These are phyloP conservation scores for Nasonia longicornis DNA, from an alignment of 1,140 invertebrate species.

Conservation along the genomic window DNA sequence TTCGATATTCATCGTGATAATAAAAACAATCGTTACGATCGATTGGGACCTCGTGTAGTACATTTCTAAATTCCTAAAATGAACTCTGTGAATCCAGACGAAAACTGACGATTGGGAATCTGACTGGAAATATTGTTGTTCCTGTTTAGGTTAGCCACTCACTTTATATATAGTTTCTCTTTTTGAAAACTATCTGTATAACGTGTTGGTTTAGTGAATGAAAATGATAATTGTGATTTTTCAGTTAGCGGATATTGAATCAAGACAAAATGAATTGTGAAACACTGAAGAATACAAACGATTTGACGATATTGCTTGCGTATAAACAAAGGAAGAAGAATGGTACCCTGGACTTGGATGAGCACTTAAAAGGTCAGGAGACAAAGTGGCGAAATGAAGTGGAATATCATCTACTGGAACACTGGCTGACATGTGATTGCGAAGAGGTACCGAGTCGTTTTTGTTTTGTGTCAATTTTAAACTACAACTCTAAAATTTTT, in stretches of 20 bases:
- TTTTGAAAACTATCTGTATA: too few species aligned
- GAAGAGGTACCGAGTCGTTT: constrained; percentile 61
- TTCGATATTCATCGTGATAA: background rate
- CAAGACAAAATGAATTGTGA: constrained; percentile 14
- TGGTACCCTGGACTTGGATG: constrained; percentile 53
- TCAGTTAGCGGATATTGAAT: background rate
- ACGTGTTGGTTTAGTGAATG: background rate
- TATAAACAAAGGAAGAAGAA: constrained; percentile 51
- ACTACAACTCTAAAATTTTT: constrained; percentile 39
- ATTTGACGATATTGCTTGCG: constrained; percentile 40
- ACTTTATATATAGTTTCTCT: too few species aligned
- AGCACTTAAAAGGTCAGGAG: constrained; percentile 45
- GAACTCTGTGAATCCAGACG: background rate
- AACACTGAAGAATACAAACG: background rate
- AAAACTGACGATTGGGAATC: background rate
- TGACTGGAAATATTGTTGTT: background rate
- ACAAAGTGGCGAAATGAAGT: constrained; percentile 62
- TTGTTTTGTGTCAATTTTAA: constrained; percentile 31
- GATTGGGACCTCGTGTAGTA: background rate
- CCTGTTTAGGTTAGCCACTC: background rate
- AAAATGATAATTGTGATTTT: background rate
- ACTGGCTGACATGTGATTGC: constrained; percentile 61
- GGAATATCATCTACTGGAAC: constrained; percentile 58
- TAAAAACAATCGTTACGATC: background rate
- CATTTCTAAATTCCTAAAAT: background rate